Evolutionary conservation across 2,113 vertebrate genomes (phyloP).

Genomic region (Pleuronectes platessa): DNA sequence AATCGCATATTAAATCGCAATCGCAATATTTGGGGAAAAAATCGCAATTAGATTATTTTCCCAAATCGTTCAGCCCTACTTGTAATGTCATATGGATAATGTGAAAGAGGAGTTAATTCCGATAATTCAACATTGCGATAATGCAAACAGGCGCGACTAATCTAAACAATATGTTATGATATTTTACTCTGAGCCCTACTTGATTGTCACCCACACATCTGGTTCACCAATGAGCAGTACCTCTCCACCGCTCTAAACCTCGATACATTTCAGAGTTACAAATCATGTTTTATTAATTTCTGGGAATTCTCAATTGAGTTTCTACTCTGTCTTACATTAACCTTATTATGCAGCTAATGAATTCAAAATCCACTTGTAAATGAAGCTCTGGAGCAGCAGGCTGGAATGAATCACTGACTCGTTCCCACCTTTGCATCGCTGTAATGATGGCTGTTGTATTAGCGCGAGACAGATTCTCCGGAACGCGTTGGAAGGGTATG

Average conservation of each 20-base stretch:
- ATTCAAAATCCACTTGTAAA: slow-evolving; percentile 35
- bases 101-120: too few relatives aligned
- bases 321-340: slow-evolving; percentile 37
- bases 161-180: slow-evolving; percentile 4
- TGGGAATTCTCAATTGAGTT: slow-evolving; percentile 20
- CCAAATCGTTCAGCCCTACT: too few relatives aligned
- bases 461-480: slow-evolving; percentile 45
- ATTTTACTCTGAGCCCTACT: slow-evolving; percentile 11
- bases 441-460: slow-evolving; percentile 36
- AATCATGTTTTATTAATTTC: slow-evolving; percentile 48
- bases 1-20: too few relatives aligned
- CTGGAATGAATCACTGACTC: slow-evolving; percentile 20
- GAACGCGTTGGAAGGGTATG: slow-evolving; percentile 56
- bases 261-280: slow-evolving; percentile 35
- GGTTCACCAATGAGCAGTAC: slow-evolving; percentile 2
- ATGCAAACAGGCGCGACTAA: background rate
- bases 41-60: too few relatives aligned
- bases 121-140: too few relatives aligned
- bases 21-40: too few relatives aligned
- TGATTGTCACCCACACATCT: background rate
- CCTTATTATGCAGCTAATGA: slow-evolving; percentile 41
- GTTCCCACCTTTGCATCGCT: slow-evolving; percentile 40
- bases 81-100: too few relatives aligned
- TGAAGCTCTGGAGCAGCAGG: slow-evolving; percentile 22
- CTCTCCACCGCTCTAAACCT: background rate